These are phyloP conservation scores for Ageneiosus marmoratus DNA, from an alignment of 2,113 vertebrate species.

Conservation along the genomic window DNA sequence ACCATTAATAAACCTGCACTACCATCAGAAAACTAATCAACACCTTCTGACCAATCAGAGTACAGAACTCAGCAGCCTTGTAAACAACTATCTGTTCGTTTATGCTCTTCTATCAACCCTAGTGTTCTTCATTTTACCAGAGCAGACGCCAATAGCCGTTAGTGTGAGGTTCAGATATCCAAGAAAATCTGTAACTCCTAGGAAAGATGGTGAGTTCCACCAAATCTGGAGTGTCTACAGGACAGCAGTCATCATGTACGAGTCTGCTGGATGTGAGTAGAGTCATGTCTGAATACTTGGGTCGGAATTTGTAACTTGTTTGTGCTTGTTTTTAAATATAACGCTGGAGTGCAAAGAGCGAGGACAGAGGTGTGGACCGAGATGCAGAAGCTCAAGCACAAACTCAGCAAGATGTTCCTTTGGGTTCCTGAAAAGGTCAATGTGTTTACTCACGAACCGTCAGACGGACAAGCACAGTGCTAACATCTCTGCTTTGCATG, in stretches of 20 bases:
- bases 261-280: background rate
- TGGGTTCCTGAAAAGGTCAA: conserved; percentile 51
- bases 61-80: background rate
- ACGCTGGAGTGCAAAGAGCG: background rate
- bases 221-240: background rate
- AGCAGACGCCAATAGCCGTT: background rate
- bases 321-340: background rate
- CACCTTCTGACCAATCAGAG: background rate
- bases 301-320: background rate
- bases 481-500: conserved; percentile 9
- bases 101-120: background rate
- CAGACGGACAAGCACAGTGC: conserved; percentile 13
- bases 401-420: conserved; percentile 35
- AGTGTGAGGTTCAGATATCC: background rate
- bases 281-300: background rate
- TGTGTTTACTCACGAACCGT: conserved; percentile 44
- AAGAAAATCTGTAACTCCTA: no score
- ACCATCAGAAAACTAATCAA: background rate
- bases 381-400: conserved; percentile 6
- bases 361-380: background rate
- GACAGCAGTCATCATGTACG: background rate
- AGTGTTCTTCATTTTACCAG: background rate
- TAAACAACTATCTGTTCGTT: background rate
- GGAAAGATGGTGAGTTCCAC: background rate
- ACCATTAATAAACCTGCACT: background rate